Evolutionary conservation across 1,140 invertebrate species (phyloP), one percentile per base, ranked within the genome.

Genomic region (Drosophila littoralis): DNA sequence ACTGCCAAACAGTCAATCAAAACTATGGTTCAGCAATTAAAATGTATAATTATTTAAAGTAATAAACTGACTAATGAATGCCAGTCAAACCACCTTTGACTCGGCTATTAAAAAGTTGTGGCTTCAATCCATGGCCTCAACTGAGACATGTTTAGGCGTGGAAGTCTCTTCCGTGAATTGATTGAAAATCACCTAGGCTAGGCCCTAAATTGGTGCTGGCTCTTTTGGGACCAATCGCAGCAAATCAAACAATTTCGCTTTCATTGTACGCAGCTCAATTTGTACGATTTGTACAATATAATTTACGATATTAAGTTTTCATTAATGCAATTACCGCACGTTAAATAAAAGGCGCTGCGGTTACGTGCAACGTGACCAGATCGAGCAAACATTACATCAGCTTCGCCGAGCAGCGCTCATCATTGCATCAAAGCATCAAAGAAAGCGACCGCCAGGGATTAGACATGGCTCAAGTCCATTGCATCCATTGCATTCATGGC

Each of bases 211-310:
- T 59, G 48, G 22, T 60, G 65, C 7, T 10, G 51, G 61, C 35
- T 36, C 63, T 66, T 46, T 38, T 22, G 52, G 36, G 51, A 63
- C 17, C 61, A 81, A 81, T 78, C 60, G 75, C 57, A 73, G 50
- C 67, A 86, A 86, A 86, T 82, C 83, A 86, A 88, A 86, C 82
- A 86, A 88, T 88, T 86, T 86, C 82, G 83, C 82, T 86, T 86
- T 86, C 82, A 82, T 88, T 86, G 83, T 88, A 86, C 82, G 79
- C 82, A 86, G 75, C 83, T 86, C 82, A 86, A 86, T 86, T 86
- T 88, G 82, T 86, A 73, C 82, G 82, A 86, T 86, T 86, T 88
- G 83, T 86, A 88, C 79, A 86, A 86, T 82, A 88, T 86, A 86
- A 86, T 86, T 88, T 86, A 77, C 51, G 83, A 86, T 88, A 88